phyloP scores from a whole-genome alignment of 2,888 invertebrate species.

The Heliconius aoede region DNA sequence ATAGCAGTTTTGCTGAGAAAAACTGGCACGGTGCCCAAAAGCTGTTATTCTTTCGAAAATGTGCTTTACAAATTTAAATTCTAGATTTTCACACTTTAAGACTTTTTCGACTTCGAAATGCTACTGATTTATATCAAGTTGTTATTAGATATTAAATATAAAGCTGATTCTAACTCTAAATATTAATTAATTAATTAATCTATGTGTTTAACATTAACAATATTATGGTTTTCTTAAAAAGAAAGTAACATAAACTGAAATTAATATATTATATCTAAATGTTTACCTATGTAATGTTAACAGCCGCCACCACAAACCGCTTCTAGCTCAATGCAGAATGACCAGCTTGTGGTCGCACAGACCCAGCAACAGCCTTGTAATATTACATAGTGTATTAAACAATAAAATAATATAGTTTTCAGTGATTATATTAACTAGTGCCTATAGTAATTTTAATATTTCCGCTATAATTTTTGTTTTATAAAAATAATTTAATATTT shows the following conservation, averaged over 20 bases:
- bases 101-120: too few relatives aligned
- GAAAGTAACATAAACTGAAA: not conserved
- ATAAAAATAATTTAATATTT: too few relatives aligned
- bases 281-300: not conserved
- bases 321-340: slow-evolving; percentile 17
- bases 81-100: not conserved
- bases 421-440: not conserved
- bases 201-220: too few relatives aligned
- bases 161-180: not conserved
- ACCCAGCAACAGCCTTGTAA: slow-evolving; percentile 26
- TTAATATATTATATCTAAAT: not conserved
- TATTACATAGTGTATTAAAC: not conserved
- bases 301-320: slow-evolving; percentile 20
- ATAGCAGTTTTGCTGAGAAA: slow-evolving; percentile 9
- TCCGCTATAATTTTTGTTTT: too few relatives aligned
- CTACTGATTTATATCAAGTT: not conserved
- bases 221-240: too few relatives aligned
- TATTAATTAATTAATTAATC: too few relatives aligned
- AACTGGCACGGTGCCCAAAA: slow-evolving; percentile 11
- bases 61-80: not conserved
- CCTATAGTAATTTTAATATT: not conserved
- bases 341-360: slow-evolving; percentile 23
- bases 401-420: too few relatives aligned
- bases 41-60: not conserved
- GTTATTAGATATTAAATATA: not conserved